Base-by-base conservation (phyloP, 2,113 vertebrate genomes). In the Helogale parvula region DNA sequence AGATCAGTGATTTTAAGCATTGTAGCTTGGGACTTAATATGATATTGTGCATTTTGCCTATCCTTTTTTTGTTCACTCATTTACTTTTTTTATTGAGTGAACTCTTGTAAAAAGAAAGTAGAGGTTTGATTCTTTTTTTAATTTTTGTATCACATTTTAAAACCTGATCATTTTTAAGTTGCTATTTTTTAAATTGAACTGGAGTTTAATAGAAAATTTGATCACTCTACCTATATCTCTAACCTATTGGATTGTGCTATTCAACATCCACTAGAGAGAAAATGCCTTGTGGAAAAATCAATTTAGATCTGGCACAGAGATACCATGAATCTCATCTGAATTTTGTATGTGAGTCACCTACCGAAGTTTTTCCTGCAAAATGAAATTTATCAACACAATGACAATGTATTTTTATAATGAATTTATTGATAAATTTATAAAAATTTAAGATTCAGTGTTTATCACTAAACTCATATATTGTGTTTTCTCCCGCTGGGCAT, bases 141-240 rank as follows among this genome's bases (percentile, higher is more conserved):
- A 63, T 21, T 89, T 87, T 71, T 92, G 27, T 23, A 38, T 41
- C 33, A 71, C 33, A 77, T 83, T 60, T 11, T 84, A 90, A 93
- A 86, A 71, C 17, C 6, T 83, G 85, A 77, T 93, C 10, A 27
- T 94, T 91, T 90, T 93, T 47, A 82, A 88, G 54, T 92, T 69
- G 14, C 10, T 63, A 87, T 96, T 89, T 45, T 33, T 13, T 80
- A 52, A 16, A 74, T 33, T 60, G 29, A 41, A 82, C 4, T 60
- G 52, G 33, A 92, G 12, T 19, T 23, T 88, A 38, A 50, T 68
- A 35, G 23, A 38, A 95, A 93, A 21, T 90, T 35, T 69, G 45
- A 80, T 80, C 84, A 60, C 69, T 90, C 33, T 47, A 9, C 52
- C n/a, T 71, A 31, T 21, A n/a, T 54, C 9, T n/a, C n/a, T 38